Percentiles rank a stretch among this genome's conserved stretches.
Evolutionary conservation across 2,888 invertebrate species (phyloP).

Genomic region (Arenicola marina): DNA sequence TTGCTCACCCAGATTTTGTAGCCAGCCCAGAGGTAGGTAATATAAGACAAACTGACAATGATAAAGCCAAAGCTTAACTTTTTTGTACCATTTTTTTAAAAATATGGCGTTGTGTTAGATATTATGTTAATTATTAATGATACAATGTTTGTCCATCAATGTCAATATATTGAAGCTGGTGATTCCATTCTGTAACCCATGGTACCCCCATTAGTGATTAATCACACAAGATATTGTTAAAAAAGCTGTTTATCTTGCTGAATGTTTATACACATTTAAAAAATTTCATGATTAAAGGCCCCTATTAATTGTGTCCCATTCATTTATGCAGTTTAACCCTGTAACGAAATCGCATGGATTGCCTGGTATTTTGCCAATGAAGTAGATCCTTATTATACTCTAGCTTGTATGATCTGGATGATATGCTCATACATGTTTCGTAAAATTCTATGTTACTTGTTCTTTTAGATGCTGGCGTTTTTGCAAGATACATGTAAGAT

Average conservation of each 20-base stretch:
- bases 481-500: slow-evolving; percentile 84
- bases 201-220: no score
- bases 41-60: not conserved
- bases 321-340: no score
- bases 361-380: no score
- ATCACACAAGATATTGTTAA: no score
- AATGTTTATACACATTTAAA: not conserved
- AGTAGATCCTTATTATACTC: no score
- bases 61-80: not conserved
- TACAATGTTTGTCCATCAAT: no score
- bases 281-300: no score
- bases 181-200: not conserved
- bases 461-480: slow-evolving; percentile 72
- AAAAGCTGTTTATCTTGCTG: not conserved
- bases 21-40: slow-evolving; percentile 72
- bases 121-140: no score
- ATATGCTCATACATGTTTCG: not conserved
- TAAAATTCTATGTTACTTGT: slow-evolving; percentile 1
- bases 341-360: no score
- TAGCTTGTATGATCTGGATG: not conserved
- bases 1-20: slow-evolving; percentile 89
- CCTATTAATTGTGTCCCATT: no score
- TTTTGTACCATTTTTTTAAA: not conserved
- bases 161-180: no score
- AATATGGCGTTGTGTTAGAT: no score